Percentiles rank a stretch among this genome's conserved stretches.
Conservation (phyloP, 2,113 vertebrate genomes). For the Oreochromis aureus region DNA sequence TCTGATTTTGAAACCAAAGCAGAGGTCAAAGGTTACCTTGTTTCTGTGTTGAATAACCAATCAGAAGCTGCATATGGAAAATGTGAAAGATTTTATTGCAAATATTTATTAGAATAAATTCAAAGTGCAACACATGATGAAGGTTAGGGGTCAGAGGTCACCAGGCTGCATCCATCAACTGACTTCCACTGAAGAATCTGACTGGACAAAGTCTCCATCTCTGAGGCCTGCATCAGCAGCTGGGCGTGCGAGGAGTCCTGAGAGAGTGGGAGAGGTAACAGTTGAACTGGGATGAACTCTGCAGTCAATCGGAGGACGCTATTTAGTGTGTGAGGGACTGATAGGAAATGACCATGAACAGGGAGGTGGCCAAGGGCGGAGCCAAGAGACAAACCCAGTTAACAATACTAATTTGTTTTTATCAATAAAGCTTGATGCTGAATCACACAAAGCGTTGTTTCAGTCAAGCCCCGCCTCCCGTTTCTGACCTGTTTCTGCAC, state of each 20-base stretch:
- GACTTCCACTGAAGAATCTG: conserved; percentile 78
- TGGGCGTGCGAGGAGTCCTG: conserved; percentile 74
- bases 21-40: not conserved
- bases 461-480: not conserved
- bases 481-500: not conserved
- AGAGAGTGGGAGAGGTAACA: not conserved
- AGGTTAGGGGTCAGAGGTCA: not conserved
- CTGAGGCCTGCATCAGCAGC: conserved; percentile 67
- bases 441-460: not conserved
- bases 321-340: not conserved
- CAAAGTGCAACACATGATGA: not conserved
- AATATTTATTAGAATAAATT: not conserved
- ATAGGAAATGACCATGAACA: not conserved
- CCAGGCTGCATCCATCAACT: conserved; percentile 20
- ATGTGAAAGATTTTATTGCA: not conserved
- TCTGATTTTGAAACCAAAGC: not conserved
- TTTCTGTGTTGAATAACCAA: not conserved
- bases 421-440: not conserved
- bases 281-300: not conserved
- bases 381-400: not conserved
- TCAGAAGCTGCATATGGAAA: not conserved
- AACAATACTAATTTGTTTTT: not conserved
- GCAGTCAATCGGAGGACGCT: not conserved
- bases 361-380: not conserved
- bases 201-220: conserved; percentile 74